Conservation (phyloP, 2,888 invertebrate genomes). For the Stictocephala bisonia region DNA sequence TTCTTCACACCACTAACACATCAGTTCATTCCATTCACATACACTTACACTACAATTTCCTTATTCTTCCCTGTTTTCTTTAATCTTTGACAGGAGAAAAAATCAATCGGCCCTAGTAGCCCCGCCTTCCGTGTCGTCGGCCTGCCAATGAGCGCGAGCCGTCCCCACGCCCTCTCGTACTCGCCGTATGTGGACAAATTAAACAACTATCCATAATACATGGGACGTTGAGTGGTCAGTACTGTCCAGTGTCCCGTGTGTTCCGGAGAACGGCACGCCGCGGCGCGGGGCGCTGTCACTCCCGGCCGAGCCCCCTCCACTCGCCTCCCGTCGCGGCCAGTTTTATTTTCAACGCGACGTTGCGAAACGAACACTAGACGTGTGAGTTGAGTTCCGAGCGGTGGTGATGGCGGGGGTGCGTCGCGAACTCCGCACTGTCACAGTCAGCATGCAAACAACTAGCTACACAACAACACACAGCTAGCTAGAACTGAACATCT, state of each 20-base stretch:
- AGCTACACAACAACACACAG: too few relatives aligned
- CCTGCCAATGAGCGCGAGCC: slow-evolving; percentile 40
- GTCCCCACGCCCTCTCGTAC: slow-evolving; percentile 26
- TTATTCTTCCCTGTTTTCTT: slow-evolving; percentile 46
- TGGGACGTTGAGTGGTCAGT: too few relatives aligned
- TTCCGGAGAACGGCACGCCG: too few relatives aligned
- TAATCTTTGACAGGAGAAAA: slow-evolving; percentile 44
- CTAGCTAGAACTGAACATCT: background rate
- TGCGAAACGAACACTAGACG: background rate
- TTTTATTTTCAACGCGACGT: slow-evolving; percentile 8
- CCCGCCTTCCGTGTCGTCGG: slow-evolving; percentile 44
- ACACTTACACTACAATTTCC: slow-evolving; percentile 48
- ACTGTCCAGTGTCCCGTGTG: too few relatives aligned
- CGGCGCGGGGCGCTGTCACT: too few relatives aligned
- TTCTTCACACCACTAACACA: slow-evolving; percentile 25
- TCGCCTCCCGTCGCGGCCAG: background rate
- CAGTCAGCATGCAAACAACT: too few relatives aligned
- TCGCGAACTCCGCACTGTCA: too few relatives aligned
- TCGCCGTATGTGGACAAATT: slow-evolving; percentile 23
- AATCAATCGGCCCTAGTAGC: slow-evolving; percentile 43
- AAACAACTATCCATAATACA: too few relatives aligned
- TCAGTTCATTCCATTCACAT: slow-evolving; percentile 35
- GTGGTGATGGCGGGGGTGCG: too few relatives aligned
- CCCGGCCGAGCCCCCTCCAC: background rate
- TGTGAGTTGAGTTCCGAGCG: slow-evolving; percentile 26